These are phyloP conservation scores for Tetramorium simillimum DNA, from an alignment of 1,140 invertebrate genomes.

Conservation along the genomic window DNA sequence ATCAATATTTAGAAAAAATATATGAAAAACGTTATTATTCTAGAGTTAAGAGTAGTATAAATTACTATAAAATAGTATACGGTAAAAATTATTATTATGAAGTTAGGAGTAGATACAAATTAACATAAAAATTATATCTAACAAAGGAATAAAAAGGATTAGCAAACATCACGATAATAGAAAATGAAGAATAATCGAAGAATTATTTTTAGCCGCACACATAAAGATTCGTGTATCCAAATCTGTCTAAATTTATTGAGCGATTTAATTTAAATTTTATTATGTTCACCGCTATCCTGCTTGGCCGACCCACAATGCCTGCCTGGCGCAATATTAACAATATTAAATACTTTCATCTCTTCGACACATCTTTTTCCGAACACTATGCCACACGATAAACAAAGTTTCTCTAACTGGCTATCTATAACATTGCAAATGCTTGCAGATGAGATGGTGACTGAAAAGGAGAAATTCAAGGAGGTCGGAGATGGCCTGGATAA, in stretches of 20 bases:
- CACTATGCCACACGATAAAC: not conserved
- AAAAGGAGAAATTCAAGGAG: slow-evolving; percentile 99
- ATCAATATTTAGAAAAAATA: not conserved
- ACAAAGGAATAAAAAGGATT: not conserved
- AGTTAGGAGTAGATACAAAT: not conserved
- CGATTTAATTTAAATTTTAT: not conserved
- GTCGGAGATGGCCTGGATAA: slow-evolving; percentile 99
- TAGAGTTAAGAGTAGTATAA: not conserved
- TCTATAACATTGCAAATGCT: slow-evolving; percentile 77
- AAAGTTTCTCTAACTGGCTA: not conserved
- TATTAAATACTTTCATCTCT: not conserved
- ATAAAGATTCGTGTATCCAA: not conserved
- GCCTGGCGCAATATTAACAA: slow-evolving; percentile 15
- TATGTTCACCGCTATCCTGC: not conserved
- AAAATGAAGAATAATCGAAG: not conserved
- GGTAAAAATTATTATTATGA: not conserved
- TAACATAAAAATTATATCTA: not conserved
- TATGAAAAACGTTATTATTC: not conserved
- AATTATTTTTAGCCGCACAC: not conserved
- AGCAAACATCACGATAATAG: not conserved
- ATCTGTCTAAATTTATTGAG: not conserved
- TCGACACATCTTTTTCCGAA: not conserved
- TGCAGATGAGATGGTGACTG: slow-evolving; percentile 99
- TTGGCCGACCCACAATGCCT: not conserved
- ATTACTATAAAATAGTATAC: no score